Base-by-base conservation (phyloP, 1,140 invertebrate species). In the Polypedilum pembai region DNA sequence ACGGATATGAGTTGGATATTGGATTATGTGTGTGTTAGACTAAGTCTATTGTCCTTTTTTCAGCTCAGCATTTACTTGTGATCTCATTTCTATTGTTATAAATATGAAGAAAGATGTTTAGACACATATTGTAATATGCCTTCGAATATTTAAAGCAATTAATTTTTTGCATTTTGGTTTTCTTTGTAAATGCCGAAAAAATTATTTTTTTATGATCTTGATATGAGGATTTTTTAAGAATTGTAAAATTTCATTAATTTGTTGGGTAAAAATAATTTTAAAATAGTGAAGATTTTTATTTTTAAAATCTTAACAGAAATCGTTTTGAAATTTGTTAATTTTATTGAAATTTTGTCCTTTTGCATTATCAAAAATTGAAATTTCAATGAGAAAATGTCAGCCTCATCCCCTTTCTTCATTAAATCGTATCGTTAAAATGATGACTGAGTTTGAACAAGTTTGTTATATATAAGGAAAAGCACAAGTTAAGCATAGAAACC, bases 41-140 rank as follows among this genome's bases (percentile, higher is more conserved):
- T n/a, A n/a, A 56, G 4, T 56, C 45, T 56, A 56, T 56, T 56
- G 45, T 56, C 45, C 45, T 56, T 56, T 56, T 56, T 56, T n/a
- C 45, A 56, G 24, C 24, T 33, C 24, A 33, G 24, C 24, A 33
- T 33, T 33, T 56, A 4, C 45, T 56, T n/a, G n/a, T 56, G 45
- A 56, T 56, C 45, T 56, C 12, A n/a, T 56, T 56, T 56, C 45
- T 56, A 12, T 56, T 56, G 12, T 56, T 56, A 56, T 33, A 56
- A 4, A 56, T 56, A 56, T n/a, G n/a, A 56, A n/a, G 12, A 56
- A 56, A 56, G 12, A n/a, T 56, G 45, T 33, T 33, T 33, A 33
- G 24, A 33, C 24, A 33, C 24, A 33, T 33, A 33, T 33, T 33
- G 24, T 33, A 33, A 33, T 33, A 33, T 33, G 45, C 45, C 45